Percentiles rank a stretch among this genome's conserved stretches.
Evolutionary conservation across 2,797 vertebrate species (phyloP).

Genomic region (Acanthornis magna): DNA sequence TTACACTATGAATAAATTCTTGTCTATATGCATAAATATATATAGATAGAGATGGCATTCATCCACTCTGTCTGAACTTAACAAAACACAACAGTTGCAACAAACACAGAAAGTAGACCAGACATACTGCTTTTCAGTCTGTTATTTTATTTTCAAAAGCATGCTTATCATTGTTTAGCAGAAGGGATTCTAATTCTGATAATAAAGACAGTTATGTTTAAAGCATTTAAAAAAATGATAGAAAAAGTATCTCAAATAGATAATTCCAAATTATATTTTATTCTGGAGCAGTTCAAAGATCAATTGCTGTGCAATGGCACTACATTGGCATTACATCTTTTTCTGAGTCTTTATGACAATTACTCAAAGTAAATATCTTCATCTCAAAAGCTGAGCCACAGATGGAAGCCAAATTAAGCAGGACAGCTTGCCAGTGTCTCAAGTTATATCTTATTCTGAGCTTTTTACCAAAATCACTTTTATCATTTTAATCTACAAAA

Average conservation of each 20-base stretch:
- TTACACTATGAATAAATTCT: not conserved
- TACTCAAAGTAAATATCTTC: conserved; percentile 45
- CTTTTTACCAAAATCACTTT: conserved; percentile 18
- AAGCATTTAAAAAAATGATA: not conserved
- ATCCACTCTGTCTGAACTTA: not conserved
- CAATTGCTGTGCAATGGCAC: not conserved
- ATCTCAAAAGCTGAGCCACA: conserved; percentile 28
- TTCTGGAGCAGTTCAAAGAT: conserved; percentile 15
- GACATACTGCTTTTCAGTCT: not conserved
- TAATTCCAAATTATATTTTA: not conserved
- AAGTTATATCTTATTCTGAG: not conserved
- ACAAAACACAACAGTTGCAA: not conserved
- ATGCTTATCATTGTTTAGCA: not conserved
- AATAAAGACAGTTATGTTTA: not conserved
- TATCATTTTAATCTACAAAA: conserved; percentile 41
- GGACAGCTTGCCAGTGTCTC: not conserved
- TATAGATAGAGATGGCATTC: fast-evolving
- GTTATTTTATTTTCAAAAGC: not conserved
- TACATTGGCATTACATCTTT: not conserved
- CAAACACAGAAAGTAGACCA: not conserved
- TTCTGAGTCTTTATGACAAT: conserved; percentile 25
- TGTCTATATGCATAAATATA: not conserved
- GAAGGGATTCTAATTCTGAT: not conserved
- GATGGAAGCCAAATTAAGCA: conserved; percentile 35
- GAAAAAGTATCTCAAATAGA: not conserved